phyloP scores from a whole-genome alignment of 1,140 invertebrate genomes.

The Drosophila dunni region DNA sequence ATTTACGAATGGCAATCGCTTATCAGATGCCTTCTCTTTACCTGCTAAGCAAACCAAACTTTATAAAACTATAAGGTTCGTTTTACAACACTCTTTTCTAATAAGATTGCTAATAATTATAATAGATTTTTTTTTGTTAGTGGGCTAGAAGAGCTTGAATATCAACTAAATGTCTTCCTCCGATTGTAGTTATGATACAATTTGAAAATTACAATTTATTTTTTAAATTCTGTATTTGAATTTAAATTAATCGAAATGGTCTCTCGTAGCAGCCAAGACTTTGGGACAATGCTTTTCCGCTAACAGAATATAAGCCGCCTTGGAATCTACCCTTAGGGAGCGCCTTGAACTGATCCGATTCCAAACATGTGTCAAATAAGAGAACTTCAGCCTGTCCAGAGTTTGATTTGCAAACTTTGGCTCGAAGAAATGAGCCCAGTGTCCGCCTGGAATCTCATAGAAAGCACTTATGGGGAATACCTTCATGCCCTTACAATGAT shows the following conservation, averaged over 20 bases:
- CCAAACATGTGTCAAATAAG: constrained; percentile 16
- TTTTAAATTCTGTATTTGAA: background rate
- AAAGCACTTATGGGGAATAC: constrained; percentile 3
- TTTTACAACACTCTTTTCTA: too few species aligned
- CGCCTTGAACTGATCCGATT: background rate
- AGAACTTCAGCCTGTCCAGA: background rate
- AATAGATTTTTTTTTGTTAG: too few species aligned
- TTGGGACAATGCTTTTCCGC: constrained; percentile 12
- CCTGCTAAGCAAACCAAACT: too few species aligned
- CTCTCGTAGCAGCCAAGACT: constrained; percentile 2
- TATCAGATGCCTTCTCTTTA: too few species aligned
- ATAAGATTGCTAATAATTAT: too few species aligned
- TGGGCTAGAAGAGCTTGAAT: too few species aligned
- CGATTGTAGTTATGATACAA: too few species aligned
- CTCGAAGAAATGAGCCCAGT: constrained; percentile 15
- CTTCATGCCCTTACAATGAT: constrained; percentile 1
- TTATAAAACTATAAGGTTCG: too few species aligned
- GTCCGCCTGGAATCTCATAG: constrained; percentile 4
- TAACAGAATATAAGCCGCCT: constrained; percentile 18
- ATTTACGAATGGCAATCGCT: too few species aligned
- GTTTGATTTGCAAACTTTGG: background rate
- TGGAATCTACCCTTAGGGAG: constrained; percentile 6
- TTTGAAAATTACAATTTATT: background rate
- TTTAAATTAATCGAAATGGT: constrained; percentile 7
- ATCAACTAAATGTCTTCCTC: too few species aligned